Percentiles rank a stretch among this genome's conserved stretches.
Conservation (phyloP, 2,113 vertebrate species). For the Cavia porcellus region DNA sequence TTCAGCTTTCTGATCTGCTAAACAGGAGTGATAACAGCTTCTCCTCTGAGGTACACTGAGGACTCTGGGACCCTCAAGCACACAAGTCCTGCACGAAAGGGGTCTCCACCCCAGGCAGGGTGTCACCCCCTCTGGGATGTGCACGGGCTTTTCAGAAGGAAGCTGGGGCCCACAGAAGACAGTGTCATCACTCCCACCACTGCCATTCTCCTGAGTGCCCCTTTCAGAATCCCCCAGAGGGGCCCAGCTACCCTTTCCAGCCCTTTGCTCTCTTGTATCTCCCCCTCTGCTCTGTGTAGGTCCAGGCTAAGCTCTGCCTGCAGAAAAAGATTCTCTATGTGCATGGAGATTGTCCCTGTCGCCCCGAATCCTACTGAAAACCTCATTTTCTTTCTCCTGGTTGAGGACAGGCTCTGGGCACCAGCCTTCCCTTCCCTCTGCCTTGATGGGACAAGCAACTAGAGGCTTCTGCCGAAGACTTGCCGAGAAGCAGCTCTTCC, state of each 20-base stretch:
- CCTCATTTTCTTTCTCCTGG: neutral
- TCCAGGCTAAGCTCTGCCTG: neutral
- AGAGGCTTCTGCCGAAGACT: neutral
- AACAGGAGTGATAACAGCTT: neutral
- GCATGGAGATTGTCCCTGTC: neutral
- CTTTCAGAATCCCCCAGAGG: neutral
- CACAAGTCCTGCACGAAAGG: neutral
- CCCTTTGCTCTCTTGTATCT: accelerated
- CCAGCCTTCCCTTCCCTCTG: neutral
- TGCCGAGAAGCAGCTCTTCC: neutral
- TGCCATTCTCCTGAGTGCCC: accelerated
- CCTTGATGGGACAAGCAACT: neutral
- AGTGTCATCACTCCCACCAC: no score
- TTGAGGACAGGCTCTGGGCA: accelerated
- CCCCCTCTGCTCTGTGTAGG: neutral
- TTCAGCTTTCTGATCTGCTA: conserved; percentile 15
- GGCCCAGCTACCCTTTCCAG: accelerated
- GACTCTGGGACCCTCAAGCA: accelerated
- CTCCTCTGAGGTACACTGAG: neutral
- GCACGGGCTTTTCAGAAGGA: neutral
- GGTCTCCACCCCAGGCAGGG: neutral
- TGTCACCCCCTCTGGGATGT: neutral
- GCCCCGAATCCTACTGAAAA: neutral
- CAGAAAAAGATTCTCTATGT: neutral
- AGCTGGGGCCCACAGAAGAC: neutral